A percentile compares a stretch with the other conserved stretches of the same genome.
Conservation (phyloP, 2,797 vertebrate genomes). For the Lithobates sylvaticus region DNA sequence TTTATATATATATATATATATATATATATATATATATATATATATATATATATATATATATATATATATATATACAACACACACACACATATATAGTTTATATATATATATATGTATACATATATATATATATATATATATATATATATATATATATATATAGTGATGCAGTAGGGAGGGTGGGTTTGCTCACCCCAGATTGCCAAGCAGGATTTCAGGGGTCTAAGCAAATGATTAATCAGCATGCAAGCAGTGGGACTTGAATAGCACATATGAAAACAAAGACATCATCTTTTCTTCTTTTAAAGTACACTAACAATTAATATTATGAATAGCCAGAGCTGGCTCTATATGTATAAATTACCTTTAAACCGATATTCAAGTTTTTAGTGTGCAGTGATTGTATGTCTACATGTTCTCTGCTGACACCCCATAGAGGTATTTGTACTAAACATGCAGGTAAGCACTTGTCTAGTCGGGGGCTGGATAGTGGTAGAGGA, state of each 20-base stretch:
- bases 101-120: too few species aligned
- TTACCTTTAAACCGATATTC: slow-evolving; percentile 66
- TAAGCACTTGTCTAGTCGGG: slow-evolving; percentile 30
- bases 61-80: too few species aligned
- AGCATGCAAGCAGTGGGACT: slow-evolving; percentile 74
- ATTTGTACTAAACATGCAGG: slow-evolving; percentile 39
- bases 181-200: slow-evolving; percentile 66
- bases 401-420: slow-evolving; percentile 7
- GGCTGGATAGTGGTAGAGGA: slow-evolving; percentile 25
- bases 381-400: slow-evolving; percentile 59
- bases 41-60: too few species aligned
- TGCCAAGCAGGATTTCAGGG: slow-evolving; percentile 68
- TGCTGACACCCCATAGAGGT: slow-evolving; percentile 29
- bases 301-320: slow-evolving; percentile 69
- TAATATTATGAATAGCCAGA: slow-evolving; percentile 55
- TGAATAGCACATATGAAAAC: slow-evolving; percentile 65
- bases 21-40: too few species aligned
- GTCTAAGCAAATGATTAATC: slow-evolving; percentile 65
- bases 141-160: background rate
- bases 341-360: slow-evolving; percentile 56
- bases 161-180: slow-evolving; percentile 35
- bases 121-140: background rate
- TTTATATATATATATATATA: slow-evolving; percentile 35
- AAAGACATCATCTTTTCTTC: slow-evolving; percentile 70
- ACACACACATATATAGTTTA: too few species aligned